A percentile compares a stretch with the other conserved stretches of the same genome.
These are phyloP conservation scores for Anticlea derivata DNA, from an alignment of 2,888 invertebrate species.

Conservation along the genomic window DNA sequence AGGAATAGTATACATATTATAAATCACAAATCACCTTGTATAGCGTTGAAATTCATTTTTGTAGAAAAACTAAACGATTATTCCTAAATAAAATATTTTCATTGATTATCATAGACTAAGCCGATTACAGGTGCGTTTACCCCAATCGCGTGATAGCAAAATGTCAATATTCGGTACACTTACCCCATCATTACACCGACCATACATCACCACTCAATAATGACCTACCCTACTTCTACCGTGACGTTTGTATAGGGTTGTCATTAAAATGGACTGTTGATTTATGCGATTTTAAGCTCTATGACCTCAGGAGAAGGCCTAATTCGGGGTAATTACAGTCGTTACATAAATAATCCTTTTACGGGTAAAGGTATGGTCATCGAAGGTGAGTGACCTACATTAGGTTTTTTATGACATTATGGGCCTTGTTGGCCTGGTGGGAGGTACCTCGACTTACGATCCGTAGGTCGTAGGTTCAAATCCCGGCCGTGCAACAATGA, in stretches of 20 bases:
- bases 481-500: no score
- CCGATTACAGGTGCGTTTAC: conserved; percentile 32
- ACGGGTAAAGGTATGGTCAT: conserved; percentile 39
- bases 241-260: conserved; percentile 31
- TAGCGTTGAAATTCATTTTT: neutral
- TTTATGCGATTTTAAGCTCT: conserved; percentile 41
- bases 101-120: conserved; percentile 5
- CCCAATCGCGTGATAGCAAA: conserved; percentile 48
- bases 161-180: conserved; percentile 48
- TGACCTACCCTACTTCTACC: conserved; percentile 37
- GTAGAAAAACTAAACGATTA: neutral
- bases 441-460: no score
- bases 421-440: no score
- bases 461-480: no score
- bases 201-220: conserved; percentile 33
- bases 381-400: conserved; percentile 52
- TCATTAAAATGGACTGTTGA: conserved; percentile 33
- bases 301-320: conserved; percentile 31
- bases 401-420: no score
- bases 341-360: conserved; percentile 18
- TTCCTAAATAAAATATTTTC: conserved; percentile 5
- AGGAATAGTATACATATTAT: no score
- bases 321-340: conserved; percentile 35
- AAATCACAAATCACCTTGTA: no score
- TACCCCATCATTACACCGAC: conserved; percentile 43